These are phyloP conservation scores for Rotaria socialis DNA, from an alignment of 2,888 invertebrate genomes.

Conservation along the genomic window DNA sequence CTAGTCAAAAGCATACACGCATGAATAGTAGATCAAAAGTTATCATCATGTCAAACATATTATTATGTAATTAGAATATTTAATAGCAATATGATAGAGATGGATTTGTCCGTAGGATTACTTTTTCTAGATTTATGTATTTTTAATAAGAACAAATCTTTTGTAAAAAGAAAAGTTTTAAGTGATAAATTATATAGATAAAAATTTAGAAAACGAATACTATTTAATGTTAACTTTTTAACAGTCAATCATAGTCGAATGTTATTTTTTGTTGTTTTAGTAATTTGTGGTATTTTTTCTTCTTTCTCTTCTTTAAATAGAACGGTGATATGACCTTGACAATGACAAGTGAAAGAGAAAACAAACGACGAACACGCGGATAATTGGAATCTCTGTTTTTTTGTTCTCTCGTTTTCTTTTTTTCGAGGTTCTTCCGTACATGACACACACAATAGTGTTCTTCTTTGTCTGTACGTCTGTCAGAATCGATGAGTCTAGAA, in stretches of 20 bases:
- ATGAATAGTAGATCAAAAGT: neutral
- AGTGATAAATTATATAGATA: too few species aligned
- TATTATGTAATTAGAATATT: neutral
- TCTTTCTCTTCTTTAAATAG: neutral
- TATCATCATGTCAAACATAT: neutral
- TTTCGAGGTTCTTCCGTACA: neutral
- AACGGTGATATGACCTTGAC: neutral
- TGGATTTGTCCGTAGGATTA: too few species aligned
- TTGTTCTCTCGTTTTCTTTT: neutral
- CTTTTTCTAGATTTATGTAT: neutral
- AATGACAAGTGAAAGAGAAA: neutral
- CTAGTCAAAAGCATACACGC: neutral
- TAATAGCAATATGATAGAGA: too few species aligned
- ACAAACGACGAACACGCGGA: neutral
- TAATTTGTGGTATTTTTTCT: neutral
- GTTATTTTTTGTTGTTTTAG: neutral
- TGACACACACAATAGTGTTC: neutral
- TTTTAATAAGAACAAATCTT: neutral
- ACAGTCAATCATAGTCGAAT: neutral
- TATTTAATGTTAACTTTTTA: neutral
- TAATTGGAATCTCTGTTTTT: slow-evolving; percentile 19
- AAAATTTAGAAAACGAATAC: neutral
- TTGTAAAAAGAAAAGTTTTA: neutral
- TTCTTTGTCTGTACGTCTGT: neutral
- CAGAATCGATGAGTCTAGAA: neutral